Conservation (phyloP, 2,113 vertebrate species). For the Cranoglanis bouderius region DNA sequence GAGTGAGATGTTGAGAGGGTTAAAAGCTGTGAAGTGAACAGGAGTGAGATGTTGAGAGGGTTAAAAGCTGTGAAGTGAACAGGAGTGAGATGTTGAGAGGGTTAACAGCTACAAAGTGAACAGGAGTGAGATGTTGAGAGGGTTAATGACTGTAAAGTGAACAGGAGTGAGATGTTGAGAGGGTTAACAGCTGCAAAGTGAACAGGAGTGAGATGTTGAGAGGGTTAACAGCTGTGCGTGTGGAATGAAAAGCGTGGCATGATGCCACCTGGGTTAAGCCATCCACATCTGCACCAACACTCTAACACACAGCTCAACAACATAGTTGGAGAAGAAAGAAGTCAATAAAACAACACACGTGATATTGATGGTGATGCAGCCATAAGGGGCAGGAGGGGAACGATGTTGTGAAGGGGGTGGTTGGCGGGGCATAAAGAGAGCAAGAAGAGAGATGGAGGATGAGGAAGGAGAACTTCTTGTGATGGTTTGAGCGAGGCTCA, state of each 20-base stretch:
- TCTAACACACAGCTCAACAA: slow-evolving; percentile 34
- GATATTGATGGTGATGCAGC: slow-evolving; percentile 50
- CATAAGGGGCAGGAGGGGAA: slow-evolving; percentile 31
- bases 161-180: neutral
- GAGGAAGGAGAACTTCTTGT: neutral
- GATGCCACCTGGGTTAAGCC: slow-evolving; percentile 11
- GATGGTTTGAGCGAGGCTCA: slow-evolving; percentile 40
- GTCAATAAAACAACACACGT: slow-evolving; percentile 55
- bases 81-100: neutral
- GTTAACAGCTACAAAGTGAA: neutral
- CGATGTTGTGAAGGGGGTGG: neutral
- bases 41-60: neutral
- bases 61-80: neutral
- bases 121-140: neutral
- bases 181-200: too few species aligned
- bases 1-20: neutral
- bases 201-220: neutral
- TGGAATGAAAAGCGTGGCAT: neutral
- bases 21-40: neutral
- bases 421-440: neutral
- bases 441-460: slow-evolving; percentile 23
- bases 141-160: neutral
- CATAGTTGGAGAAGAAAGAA: slow-evolving; percentile 35
- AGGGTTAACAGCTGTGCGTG: neutral
- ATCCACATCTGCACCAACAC: slow-evolving; percentile 29